These are phyloP conservation scores for Laticauda colubrina DNA, from an alignment of 2,113 vertebrate genomes.

Conservation along the genomic window DNA sequence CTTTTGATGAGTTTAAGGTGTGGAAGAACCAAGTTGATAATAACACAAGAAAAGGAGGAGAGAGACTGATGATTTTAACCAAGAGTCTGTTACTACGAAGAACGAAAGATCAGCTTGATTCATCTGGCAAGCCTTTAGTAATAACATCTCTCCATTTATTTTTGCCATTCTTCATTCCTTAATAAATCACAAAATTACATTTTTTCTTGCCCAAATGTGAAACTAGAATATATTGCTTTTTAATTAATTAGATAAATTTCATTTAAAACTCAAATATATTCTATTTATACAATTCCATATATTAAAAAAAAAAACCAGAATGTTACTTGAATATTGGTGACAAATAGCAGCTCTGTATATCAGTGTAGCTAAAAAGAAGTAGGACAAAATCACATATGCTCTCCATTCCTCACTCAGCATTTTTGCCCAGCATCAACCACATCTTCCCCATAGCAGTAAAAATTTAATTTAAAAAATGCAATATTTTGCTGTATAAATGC, in stretches of 20 bases:
- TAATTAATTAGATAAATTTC: neutral
- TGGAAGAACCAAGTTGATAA: conserved; percentile 97
- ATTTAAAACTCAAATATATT: neutral
- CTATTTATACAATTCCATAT: neutral
- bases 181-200: neutral
- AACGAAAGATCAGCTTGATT: conserved; percentile 85
- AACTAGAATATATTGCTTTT: neutral
- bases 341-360: neutral
- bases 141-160: neutral
- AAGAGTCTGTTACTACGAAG: conserved; percentile 85
- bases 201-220: neutral
- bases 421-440: neutral
- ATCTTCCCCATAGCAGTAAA: neutral
- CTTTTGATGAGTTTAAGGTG: conserved; percentile 89
- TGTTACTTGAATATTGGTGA: neutral
- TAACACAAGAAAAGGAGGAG: conserved; percentile 82
- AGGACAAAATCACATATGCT: neutral
- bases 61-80: conserved; percentile 88
- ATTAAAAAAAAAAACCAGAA: neutral
- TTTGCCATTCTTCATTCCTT: neutral
- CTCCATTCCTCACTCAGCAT: neutral
- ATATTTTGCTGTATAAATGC: neutral
- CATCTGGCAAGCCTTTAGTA: conserved; percentile 88
- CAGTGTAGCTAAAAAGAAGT: neutral
- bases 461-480: neutral